These are phyloP conservation scores for Clarias magur DNA, from an alignment of 2,113 vertebrate genomes.

Conservation along the genomic window DNA sequence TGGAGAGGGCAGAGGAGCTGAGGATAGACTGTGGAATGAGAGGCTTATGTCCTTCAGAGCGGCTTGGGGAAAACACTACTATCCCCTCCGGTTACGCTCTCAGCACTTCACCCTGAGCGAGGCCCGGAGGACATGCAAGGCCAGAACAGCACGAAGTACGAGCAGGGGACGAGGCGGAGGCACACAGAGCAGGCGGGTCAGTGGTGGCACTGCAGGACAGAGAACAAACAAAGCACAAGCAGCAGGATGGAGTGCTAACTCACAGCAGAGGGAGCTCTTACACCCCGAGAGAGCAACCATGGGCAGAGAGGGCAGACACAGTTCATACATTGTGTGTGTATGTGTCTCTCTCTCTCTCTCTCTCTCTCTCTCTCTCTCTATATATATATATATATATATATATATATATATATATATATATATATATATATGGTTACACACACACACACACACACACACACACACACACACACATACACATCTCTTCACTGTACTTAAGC, in stretches of 20 bases:
- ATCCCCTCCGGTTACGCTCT: slow-evolving; percentile 72
- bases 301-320: slow-evolving; percentile 15
- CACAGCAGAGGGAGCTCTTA: slow-evolving; percentile 56
- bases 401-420: too few relatives aligned
- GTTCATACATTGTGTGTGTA: not conserved
- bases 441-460: too few relatives aligned
- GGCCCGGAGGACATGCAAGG: slow-evolving; percentile 55
- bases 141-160: slow-evolving; percentile 27
- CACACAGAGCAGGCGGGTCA: slow-evolving; percentile 35
- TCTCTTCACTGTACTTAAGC: too few relatives aligned
- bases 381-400: too few relatives aligned
- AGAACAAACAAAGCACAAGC: slow-evolving; percentile 40
- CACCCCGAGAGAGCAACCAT: slow-evolving; percentile 33
- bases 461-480: too few relatives aligned
- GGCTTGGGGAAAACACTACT: slow-evolving; percentile 55
- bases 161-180: slow-evolving; percentile 6
- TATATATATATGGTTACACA: too few relatives aligned
- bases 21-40: slow-evolving; percentile 38
- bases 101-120: slow-evolving; percentile 58
- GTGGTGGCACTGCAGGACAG: slow-evolving; percentile 38
- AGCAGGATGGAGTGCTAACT: slow-evolving; percentile 20
- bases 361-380: too few relatives aligned
- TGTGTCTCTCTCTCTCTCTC: too few relatives aligned
- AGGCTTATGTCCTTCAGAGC: slow-evolving; percentile 63
- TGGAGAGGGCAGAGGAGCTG: slow-evolving; percentile 15